Conservation (phyloP, 2,113 vertebrate genomes). For the Brachypodius melanocephalos region DNA sequence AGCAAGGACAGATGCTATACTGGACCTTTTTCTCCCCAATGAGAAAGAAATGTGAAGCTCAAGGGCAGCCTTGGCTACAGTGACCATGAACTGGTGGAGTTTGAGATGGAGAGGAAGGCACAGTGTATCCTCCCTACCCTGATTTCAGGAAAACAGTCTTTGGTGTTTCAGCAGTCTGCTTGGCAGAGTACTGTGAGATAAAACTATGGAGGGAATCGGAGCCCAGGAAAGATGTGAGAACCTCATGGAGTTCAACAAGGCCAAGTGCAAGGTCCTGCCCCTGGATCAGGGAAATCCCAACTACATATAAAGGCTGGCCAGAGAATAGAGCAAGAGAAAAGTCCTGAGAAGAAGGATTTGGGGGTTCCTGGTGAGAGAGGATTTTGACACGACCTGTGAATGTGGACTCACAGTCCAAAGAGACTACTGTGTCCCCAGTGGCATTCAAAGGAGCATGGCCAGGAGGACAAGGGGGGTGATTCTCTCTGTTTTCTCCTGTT, state of each 20-base stretch:
- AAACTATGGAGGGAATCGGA: not conserved
- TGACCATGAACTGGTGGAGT: not conserved
- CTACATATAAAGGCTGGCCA: not conserved
- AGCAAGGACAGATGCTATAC: not conserved
- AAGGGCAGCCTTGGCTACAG: not conserved
- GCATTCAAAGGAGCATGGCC: not conserved
- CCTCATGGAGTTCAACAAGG: not conserved
- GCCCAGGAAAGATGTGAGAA: not conserved
- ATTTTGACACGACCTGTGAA: not conserved
- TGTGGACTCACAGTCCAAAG: not conserved
- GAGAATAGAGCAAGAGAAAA: not conserved
- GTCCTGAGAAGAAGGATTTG: not conserved
- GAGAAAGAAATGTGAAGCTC: not conserved
- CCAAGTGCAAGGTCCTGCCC: not conserved
- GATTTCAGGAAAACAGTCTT: not conserved
- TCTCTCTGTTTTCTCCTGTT: not conserved
- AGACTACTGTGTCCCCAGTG: accelerated
- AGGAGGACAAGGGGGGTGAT: not conserved
- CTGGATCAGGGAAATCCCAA: not conserved
- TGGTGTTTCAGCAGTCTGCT: not conserved
- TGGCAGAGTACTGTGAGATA: not conserved
- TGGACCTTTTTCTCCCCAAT: not conserved
- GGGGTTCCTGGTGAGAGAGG: not conserved
- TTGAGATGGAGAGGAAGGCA: not conserved
- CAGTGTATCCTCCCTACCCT: not conserved